These are phyloP conservation scores for Salvelinus alpinus DNA, from an alignment of 2,113 vertebrate genomes.

Conservation along the genomic window DNA sequence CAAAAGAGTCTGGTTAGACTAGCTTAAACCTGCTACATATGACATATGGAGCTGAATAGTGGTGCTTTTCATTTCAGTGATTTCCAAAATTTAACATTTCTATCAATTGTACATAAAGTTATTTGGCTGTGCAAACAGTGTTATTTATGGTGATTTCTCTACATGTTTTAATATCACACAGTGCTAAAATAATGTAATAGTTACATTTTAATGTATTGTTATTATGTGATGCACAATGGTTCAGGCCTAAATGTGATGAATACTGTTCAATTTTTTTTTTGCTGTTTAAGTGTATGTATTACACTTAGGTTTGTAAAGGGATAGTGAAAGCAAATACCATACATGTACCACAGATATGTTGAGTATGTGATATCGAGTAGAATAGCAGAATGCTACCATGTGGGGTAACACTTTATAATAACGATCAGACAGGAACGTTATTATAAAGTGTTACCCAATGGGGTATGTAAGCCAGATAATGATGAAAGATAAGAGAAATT, in stretches of 20 bases:
- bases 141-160: neutral
- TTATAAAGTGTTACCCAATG: no score
- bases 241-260: neutral
- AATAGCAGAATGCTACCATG: neutral
- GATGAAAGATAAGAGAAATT: neutral
- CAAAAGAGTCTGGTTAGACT: no score
- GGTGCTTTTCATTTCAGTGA: no score
- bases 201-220: neutral
- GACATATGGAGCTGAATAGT: no score
- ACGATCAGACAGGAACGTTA: no score
- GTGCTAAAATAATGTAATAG: neutral
- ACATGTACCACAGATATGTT: neutral
- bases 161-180: neutral
- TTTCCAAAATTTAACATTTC: no score
- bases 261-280: neutral
- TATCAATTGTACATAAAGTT: no score
- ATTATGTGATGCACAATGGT: neutral
- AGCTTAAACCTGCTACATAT: no score
- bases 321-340: neutral
- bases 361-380: neutral
- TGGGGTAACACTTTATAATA: no score
- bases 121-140: no score
- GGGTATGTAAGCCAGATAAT: neutral
- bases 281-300: neutral
- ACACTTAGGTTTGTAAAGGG: neutral